A percentile compares a stretch with the other conserved stretches of the same genome.
These are phyloP conservation scores for Sebastes glaucus DNA, from an alignment of 2,797 vertebrate genomes.

Conservation along the genomic window DNA sequence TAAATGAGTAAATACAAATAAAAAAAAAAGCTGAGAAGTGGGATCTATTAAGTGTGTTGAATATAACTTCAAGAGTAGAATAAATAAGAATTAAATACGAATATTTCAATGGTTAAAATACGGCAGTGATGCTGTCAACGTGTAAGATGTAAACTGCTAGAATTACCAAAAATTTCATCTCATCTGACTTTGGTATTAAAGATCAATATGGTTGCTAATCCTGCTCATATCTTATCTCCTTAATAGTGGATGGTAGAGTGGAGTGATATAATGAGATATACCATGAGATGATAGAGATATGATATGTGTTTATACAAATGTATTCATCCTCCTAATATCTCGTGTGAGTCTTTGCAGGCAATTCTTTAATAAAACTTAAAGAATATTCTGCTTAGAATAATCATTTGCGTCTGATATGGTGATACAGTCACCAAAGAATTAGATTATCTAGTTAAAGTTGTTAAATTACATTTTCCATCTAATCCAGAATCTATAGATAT, in stretches of 20 bases:
- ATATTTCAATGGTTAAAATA: not conserved
- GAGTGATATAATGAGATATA: conserved; percentile 8
- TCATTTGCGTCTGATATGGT: not conserved
- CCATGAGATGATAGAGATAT: not conserved
- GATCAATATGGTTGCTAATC: not conserved
- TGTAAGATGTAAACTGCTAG: not conserved
- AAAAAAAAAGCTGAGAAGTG: no score
- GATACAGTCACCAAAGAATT: not conserved
- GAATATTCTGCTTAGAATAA: not conserved
- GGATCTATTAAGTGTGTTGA: no score
- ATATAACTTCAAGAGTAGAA: no score
- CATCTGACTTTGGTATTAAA: not conserved
- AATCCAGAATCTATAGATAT: not conserved
- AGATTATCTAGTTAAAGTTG: not conserved
- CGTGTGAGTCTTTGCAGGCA: not conserved
- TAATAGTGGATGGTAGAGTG: not conserved
- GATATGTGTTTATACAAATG: not conserved
- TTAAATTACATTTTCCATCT: not conserved
- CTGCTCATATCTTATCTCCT: conserved; percentile 2
- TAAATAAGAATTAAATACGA: no score
- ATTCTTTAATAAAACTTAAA: not conserved
- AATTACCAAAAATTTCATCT: not conserved
- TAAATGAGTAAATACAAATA: no score
- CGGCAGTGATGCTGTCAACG: not conserved
- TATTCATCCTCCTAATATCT: not conserved